Conservation (phyloP, 2,113 vertebrate species). For the Neotoma lepida region DNA sequence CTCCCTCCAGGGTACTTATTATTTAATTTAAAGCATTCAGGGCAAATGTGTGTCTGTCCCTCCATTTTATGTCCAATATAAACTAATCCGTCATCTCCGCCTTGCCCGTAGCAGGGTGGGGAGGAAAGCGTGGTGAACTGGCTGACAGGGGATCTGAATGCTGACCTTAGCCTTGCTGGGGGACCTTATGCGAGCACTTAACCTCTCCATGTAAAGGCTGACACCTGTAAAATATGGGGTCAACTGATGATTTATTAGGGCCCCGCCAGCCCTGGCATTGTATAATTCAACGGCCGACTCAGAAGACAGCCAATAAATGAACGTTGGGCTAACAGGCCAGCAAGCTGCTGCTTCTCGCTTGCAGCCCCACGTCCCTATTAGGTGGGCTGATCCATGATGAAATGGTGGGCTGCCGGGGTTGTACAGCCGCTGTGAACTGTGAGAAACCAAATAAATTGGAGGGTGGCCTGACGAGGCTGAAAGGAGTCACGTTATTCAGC, state of each 20-base stretch:
- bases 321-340: neutral
- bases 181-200: conserved; percentile 50
- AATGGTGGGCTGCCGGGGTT: neutral
- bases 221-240: neutral
- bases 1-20: neutral
- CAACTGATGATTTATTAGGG: conserved; percentile 21
- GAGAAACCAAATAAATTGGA: neutral
- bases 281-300: neutral
- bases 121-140: neutral
- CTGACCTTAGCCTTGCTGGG: conserved; percentile 4
- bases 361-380: neutral
- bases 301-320: neutral
- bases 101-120: neutral
- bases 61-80: neutral
- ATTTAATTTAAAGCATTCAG: conserved; percentile 8
- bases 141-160: neutral
- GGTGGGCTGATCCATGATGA: neutral
- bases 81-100: neutral
- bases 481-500: neutral
- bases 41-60: neutral
- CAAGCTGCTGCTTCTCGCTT: neutral
- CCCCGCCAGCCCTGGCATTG: neutral
- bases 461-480: neutral
- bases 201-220: conserved; percentile 2
- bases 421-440: neutral